Percentiles rank a stretch among this genome's conserved stretches.
These are phyloP conservation scores for Boloria selene DNA, from an alignment of 2,888 invertebrate species.

Conservation along the genomic window DNA sequence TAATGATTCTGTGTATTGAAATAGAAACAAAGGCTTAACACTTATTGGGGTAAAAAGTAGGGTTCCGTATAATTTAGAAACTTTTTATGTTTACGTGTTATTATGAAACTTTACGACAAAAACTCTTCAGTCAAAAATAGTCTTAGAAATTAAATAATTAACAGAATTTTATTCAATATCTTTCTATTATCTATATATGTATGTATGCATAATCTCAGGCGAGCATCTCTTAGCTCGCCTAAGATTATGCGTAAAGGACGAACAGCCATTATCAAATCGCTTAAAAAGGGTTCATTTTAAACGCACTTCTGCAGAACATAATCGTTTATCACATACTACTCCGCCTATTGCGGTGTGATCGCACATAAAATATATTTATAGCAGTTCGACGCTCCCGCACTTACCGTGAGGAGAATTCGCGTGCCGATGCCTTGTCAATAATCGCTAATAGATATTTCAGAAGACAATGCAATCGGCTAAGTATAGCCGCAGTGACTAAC, in stretches of 20 bases:
- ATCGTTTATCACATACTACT: conserved; percentile 54
- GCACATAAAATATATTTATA: conserved; percentile 79
- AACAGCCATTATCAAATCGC: background rate
- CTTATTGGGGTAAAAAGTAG: too few species aligned
- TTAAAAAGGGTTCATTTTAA: conserved; percentile 9
- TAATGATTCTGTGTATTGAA: too few species aligned
- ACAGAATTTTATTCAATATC: too few species aligned
- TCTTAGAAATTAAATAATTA: too few species aligned
- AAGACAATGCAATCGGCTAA: conserved; percentile 81
- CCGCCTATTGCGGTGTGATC: conserved; percentile 56
- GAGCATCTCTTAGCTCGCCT: too few species aligned
- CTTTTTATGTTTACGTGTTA: too few species aligned
- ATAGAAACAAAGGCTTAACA: too few species aligned
- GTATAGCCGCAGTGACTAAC: conserved; percentile 78
- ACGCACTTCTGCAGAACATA: conserved; percentile 32
- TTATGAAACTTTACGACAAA: too few species aligned
- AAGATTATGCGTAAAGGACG: background rate
- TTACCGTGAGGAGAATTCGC: conserved; percentile 77
- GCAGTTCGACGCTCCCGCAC: conserved; percentile 81
- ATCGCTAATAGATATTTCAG: conserved; percentile 82
- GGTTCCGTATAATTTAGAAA: too few species aligned
- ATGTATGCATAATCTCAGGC: too few species aligned
- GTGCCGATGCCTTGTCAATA: conserved; percentile 82
- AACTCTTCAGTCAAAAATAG: too few species aligned
- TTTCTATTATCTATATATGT: too few species aligned